These are phyloP conservation scores for Mythimna loreyi DNA, from an alignment of 2,888 invertebrate genomes.

Conservation along the genomic window DNA sequence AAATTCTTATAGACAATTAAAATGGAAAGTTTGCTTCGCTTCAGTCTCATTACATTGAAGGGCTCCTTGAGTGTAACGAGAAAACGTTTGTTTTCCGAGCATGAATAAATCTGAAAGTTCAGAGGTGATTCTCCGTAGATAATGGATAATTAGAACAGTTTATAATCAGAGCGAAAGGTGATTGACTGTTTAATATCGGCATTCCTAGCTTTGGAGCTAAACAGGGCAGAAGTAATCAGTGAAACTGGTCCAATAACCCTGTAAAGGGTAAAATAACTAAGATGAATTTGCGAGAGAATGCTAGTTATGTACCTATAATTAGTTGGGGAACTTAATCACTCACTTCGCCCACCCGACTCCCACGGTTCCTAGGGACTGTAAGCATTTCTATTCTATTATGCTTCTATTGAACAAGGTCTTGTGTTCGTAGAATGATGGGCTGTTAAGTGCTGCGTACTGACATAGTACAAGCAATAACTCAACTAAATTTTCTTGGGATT, in stretches of 20 bases:
- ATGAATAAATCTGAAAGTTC: slow-evolving; percentile 26
- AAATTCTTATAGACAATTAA: slow-evolving; percentile 30
- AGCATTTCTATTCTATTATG: slow-evolving; percentile 34
- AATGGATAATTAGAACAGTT: background rate
- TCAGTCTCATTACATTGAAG: slow-evolving; percentile 32
- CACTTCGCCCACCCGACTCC: slow-evolving; percentile 9
- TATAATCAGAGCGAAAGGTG: background rate
- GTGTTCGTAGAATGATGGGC: slow-evolving; percentile 1
- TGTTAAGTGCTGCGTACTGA: slow-evolving; percentile 2
- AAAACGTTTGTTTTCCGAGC: slow-evolving; percentile 31
- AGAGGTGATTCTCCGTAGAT: slow-evolving; percentile 11
- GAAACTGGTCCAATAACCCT: background rate
- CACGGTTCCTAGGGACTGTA: slow-evolving; percentile 7
- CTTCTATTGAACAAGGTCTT: slow-evolving; percentile 20
- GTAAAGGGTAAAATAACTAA: slow-evolving; percentile 13
- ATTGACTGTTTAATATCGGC: background rate
- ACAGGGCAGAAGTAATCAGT: background rate
- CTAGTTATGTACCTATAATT: slow-evolving; percentile 25
- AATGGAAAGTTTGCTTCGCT: slow-evolving; percentile 37
- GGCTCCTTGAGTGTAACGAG: slow-evolving; percentile 32
- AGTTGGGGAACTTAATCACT: slow-evolving; percentile 32
- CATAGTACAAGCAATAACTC: background rate
- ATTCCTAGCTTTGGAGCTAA: background rate
- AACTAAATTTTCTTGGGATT: background rate
- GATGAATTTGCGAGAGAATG: background rate